A percentile compares a stretch with the other conserved stretches of the same genome.
These are phyloP conservation scores for Pherbina coryleti DNA, from an alignment of 2,888 invertebrate genomes.

Conservation along the genomic window DNA sequence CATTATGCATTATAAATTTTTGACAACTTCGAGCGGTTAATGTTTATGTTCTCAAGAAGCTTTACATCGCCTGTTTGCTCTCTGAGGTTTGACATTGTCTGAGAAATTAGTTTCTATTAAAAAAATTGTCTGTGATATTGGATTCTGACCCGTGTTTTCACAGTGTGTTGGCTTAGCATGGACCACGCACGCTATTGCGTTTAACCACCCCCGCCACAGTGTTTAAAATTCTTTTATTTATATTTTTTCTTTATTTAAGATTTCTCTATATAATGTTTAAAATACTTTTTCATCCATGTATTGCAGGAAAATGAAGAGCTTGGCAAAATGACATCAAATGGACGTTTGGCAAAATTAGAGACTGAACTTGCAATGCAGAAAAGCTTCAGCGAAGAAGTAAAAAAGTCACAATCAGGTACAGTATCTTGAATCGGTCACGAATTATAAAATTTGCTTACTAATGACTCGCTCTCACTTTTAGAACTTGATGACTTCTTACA, in stretches of 20 bases:
- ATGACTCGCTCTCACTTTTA: constrained; percentile 58
- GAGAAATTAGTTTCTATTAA: no score
- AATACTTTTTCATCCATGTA: background rate
- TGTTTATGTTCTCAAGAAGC: no score
- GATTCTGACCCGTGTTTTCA: no score
- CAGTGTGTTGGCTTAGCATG: no score
- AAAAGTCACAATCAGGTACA: constrained; percentile 93
- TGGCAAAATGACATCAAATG: constrained; percentile 95
- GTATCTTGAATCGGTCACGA: constrained; percentile 12
- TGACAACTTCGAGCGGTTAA: no score
- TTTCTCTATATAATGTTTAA: background rate
- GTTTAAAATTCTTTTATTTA: no score
- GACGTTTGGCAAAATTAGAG: constrained; percentile 93
- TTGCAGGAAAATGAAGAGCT: constrained; percentile 91
- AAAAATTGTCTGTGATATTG: no score
- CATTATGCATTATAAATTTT: no score
- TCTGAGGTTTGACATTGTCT: no score
- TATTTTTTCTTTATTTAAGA: background rate
- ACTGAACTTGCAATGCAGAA: constrained; percentile 95
- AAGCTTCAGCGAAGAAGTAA: constrained; percentile 95
- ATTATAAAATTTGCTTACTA: background rate
- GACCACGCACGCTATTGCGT: no score
- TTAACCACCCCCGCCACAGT: no score
- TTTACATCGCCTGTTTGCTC: no score
- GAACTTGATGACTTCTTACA: constrained; percentile 96